Conservation (phyloP, 2,113 vertebrate species). For the Grammomys surdaster region DNA sequence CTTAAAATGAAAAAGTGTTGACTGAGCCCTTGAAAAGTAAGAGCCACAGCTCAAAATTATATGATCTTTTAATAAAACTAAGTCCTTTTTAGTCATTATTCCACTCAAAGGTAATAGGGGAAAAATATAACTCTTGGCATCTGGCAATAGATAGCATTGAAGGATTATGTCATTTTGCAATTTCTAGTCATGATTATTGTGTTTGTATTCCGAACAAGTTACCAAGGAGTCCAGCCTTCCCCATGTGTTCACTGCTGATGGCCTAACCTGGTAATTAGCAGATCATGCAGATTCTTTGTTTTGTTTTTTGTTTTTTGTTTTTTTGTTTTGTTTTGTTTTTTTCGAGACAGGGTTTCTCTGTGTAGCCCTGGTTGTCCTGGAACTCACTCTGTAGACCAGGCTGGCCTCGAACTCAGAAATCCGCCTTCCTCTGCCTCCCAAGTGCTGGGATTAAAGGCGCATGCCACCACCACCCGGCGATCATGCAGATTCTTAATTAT, state of each 20-base stretch:
- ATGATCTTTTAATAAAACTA: not conserved
- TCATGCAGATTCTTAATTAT: not conserved
- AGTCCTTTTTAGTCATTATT: not conserved
- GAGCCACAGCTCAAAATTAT: not conserved
- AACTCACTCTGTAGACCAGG: too few species aligned
- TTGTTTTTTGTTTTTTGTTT: too few species aligned
- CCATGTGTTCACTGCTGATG: not conserved
- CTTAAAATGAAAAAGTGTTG: not conserved
- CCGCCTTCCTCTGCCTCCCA: too few species aligned
- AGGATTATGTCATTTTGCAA: not conserved
- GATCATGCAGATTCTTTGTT: not conserved
- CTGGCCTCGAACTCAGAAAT: too few species aligned
- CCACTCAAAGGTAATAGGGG: slow-evolving; percentile 20
- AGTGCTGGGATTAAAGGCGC: too few species aligned
- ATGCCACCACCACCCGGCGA: too few species aligned
- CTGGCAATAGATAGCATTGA: not conserved
- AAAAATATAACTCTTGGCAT: not conserved
- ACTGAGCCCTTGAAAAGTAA: not conserved
- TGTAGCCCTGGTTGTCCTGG: too few species aligned
- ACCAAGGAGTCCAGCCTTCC: not conserved
- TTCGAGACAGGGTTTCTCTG: too few species aligned
- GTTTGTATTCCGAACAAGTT: not conserved
- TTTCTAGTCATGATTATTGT: not conserved
- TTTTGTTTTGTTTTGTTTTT: too few species aligned
- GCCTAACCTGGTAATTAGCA: not conserved